These are phyloP conservation scores for Cynoglossus semilaevis DNA, from an alignment of 2,113 vertebrate genomes.

Conservation along the genomic window DNA sequence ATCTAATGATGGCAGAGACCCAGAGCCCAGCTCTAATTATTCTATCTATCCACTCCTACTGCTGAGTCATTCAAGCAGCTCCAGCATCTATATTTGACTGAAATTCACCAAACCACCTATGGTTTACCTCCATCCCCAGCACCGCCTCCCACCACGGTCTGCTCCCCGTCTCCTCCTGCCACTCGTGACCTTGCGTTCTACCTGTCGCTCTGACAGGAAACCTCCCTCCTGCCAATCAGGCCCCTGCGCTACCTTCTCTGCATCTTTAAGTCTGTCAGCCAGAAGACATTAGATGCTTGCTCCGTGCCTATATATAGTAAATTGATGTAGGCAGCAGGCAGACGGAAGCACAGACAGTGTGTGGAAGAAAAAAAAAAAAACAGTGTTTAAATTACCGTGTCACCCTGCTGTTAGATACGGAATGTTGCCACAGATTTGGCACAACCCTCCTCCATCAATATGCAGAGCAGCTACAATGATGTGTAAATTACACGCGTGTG, in stretches of 20 bases:
- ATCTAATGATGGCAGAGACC: constrained; percentile 58
- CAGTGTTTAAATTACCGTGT: constrained; percentile 53
- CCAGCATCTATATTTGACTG: constrained; percentile 13
- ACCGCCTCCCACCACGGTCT: neutral
- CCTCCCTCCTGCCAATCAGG: constrained; percentile 8
- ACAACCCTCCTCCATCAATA: constrained; percentile 50
- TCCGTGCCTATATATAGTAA: constrained; percentile 49
- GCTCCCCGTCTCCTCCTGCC: neutral
- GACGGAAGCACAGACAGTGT: constrained; percentile 16
- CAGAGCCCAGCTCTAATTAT: constrained; percentile 54
- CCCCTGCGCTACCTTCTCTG: neutral
- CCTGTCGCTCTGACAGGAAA: constrained; percentile 4
- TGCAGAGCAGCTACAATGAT: constrained; percentile 40
- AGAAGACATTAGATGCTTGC: constrained; percentile 40
- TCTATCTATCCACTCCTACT: constrained; percentile 37
- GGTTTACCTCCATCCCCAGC: neutral
- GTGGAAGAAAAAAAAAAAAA: constrained; percentile 9
- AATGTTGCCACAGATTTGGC: constrained; percentile 51
- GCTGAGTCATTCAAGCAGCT: constrained; percentile 50
- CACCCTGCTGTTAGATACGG: constrained; percentile 48
- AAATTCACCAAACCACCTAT: constrained; percentile 24
- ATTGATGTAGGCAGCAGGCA: constrained; percentile 32
- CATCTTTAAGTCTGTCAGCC: constrained; percentile 24
- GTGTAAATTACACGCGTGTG: constrained; percentile 36
- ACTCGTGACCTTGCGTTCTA: constrained; percentile 18